Base-by-base conservation (phyloP, 2,888 invertebrate genomes). In the Polymixis flavicincta region DNA sequence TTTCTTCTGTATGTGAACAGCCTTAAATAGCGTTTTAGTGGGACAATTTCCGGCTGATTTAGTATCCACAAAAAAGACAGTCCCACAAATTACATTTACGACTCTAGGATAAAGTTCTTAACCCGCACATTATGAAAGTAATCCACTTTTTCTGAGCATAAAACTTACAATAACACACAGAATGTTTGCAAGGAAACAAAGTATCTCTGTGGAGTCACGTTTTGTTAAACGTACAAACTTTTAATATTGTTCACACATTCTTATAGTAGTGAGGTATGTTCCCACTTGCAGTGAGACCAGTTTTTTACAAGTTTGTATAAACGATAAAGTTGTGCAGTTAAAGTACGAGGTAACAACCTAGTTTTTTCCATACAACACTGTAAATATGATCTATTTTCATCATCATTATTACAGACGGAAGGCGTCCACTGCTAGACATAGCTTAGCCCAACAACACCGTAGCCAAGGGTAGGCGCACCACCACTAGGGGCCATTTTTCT, bases 201-300 rank as follows among this genome's bases (percentile, higher is more conserved):
- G 67, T 78, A 72, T 73, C 52, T 74, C 42, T 50, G 11, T 25
- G 22, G 57, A 68, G 63, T 71, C 61, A 69, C 63, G 74, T 85
- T 82, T 79, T 82, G 83, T 85, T 76, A 76, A 82, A 82, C 64
- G 76, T 66, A 76, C 82, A 87, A 86, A 86, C 77, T 86, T 86
- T 87, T 87, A 87, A 87, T 86, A 86, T 83, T 83, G 86, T 87
- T 86, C 84, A 81, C 79, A 87, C 72, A 83, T 77, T 72, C 83
- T 64, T 72, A 69, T 77, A 69, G 52, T 32, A 8, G 13, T 5
- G 42, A 22, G 55, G 82, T 65, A 32, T 37, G 86, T 68, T 68
- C 19, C 32, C 79, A 85, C 70, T 83, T 69, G 11, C 42, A 59
- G 54, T 1, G 17, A 66, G 17, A 60, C 14, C 14, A 28, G 17